phyloP scores from a whole-genome alignment of 2,113 vertebrate genomes.

The Eidolon helvum region DNA sequence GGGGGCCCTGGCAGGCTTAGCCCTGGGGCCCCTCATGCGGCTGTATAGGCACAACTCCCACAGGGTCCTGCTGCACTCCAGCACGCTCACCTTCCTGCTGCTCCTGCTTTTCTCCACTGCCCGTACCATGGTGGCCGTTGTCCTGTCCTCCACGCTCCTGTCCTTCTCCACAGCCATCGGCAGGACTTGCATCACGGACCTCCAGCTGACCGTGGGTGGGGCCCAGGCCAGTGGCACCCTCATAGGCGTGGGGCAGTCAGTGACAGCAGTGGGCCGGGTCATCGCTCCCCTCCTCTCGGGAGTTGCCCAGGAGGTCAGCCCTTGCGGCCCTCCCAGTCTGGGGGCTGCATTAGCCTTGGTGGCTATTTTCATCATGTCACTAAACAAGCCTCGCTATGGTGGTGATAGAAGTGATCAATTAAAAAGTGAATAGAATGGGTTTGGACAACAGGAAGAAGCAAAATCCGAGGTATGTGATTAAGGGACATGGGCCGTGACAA shows the following conservation, averaged over 20 bases:
- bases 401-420: conserved; percentile 31
- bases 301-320: conserved; percentile 93
- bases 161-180: conserved; percentile 93
- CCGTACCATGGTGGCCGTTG: conserved; percentile 83
- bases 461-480: rapidly evolving
- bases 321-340: conserved; percentile 91
- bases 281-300: conserved; percentile 93
- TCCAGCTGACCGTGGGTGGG: conserved; percentile 90
- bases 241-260: conserved; percentile 94
- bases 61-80: conserved; percentile 90
- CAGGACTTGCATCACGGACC: conserved; percentile 92
- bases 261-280: conserved; percentile 92
- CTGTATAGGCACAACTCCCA: conserved; percentile 88
- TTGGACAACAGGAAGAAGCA: rapidly evolving
- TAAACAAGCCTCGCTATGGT: conserved; percentile 67
- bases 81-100: conserved; percentile 85
- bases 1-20: conserved; percentile 90
- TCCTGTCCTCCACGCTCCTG: conserved; percentile 90
- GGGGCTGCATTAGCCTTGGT: conserved; percentile 87
- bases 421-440: conserved; percentile 72
- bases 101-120: conserved; percentile 88
- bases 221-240: conserved; percentile 89
- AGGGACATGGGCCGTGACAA: not conserved
- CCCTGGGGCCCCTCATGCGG: conserved; percentile 89
- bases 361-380: conserved; percentile 87